These are phyloP conservation scores for Parotocinclus haroldoi DNA, from an alignment of 2,797 vertebrate species.

Conservation along the genomic window DNA sequence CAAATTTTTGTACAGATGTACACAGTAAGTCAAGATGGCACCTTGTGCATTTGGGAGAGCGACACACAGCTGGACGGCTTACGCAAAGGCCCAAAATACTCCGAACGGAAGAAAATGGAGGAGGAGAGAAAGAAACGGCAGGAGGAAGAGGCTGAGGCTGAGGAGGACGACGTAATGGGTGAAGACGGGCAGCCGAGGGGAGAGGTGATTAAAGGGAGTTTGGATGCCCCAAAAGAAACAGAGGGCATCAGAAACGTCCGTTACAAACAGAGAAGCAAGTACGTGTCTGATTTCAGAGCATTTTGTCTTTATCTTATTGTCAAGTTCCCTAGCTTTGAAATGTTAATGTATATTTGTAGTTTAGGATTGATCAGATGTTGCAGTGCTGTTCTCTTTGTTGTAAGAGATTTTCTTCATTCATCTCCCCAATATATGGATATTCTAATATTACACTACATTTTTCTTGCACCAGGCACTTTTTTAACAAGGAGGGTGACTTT, in stretches of 20 bases:
- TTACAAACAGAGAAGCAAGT: slow-evolving; percentile 84
- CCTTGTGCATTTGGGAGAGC: slow-evolving; percentile 90
- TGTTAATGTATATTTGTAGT: neutral
- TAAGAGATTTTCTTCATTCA: neutral
- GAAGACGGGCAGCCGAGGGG: slow-evolving; percentile 58
- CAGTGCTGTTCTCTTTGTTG: neutral
- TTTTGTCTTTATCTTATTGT: neutral
- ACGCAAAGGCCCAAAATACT: slow-evolving; percentile 55
- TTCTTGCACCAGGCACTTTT: slow-evolving; percentile 77
- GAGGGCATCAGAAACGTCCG: slow-evolving; percentile 74
- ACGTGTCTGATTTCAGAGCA: slow-evolving; percentile 50
- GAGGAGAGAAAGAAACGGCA: slow-evolving; percentile 12
- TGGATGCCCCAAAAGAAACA: slow-evolving; percentile 60
- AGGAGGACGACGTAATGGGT: slow-evolving; percentile 49
- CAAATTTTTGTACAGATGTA: slow-evolving; percentile 78
- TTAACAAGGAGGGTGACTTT: slow-evolving; percentile 93
- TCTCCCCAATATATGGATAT: neutral
- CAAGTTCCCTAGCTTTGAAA: neutral
- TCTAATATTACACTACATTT: neutral
- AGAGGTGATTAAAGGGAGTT: slow-evolving; percentile 79
- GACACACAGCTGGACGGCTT: slow-evolving; percentile 81
- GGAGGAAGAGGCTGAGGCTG: slow-evolving; percentile 41
- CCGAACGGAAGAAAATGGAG: slow-evolving; percentile 28
- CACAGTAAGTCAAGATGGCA: slow-evolving; percentile 88
- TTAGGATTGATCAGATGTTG: neutral